Conservation (phyloP, 1,140 invertebrate genomes). For the Aleiodes sp. region DNA sequence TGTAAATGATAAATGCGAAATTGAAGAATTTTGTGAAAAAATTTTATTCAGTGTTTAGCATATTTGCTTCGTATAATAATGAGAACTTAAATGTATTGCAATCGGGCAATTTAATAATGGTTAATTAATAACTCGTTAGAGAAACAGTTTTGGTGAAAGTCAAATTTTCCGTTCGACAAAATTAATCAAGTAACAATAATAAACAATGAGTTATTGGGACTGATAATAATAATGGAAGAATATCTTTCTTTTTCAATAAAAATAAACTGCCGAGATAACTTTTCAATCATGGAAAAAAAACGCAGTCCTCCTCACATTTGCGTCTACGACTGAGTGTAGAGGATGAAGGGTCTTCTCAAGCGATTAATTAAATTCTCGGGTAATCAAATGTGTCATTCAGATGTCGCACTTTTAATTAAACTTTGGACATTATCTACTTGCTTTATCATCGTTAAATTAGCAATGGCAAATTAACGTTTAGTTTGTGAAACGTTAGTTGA, state of each 20-base stretch:
- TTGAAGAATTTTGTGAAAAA: slow-evolving; percentile 22
- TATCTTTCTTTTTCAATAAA: no score
- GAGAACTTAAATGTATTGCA: slow-evolving; percentile 16
- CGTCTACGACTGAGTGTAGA: neutral
- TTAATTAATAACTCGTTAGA: slow-evolving; percentile 56
- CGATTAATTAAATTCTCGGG: slow-evolving; percentile 68
- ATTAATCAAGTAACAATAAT: slow-evolving; percentile 17
- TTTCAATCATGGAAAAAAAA: neutral
- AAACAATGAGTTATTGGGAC: no score
- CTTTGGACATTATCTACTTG: slow-evolving; percentile 68
- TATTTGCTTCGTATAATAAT: slow-evolving; percentile 18
- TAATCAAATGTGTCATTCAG: slow-evolving; percentile 68
- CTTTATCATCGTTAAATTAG: slow-evolving; percentile 62
- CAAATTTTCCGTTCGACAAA: slow-evolving; percentile 15
- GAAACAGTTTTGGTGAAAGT: slow-evolving; percentile 37
- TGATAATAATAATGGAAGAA: no score
- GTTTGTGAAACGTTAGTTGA: neutral
- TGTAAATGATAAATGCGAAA: slow-evolving; percentile 12
- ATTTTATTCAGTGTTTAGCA: neutral
- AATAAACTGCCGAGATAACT: slow-evolving; percentile 1
- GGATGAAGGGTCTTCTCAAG: slow-evolving; percentile 50
- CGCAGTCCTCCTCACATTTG: slow-evolving; percentile 21
- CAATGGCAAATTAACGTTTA: slow-evolving; percentile 15
- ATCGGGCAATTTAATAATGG: slow-evolving; percentile 45
- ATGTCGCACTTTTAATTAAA: slow-evolving; percentile 67